Base-by-base conservation (phyloP, 1,140 invertebrate species). In the Harlomillsia oculata region DNA sequence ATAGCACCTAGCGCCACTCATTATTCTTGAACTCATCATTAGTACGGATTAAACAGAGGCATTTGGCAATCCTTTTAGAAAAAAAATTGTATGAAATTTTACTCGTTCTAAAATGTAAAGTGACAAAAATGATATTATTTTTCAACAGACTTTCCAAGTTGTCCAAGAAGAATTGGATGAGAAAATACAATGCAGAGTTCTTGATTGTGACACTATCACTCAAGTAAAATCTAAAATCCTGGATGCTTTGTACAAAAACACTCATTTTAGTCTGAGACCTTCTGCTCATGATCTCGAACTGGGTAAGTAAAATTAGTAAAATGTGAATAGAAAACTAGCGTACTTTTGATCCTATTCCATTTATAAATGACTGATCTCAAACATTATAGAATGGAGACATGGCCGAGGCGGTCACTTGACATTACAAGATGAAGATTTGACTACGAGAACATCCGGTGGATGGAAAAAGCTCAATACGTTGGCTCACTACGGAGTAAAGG, bases 181-280 rank as follows among this genome's bases (percentile, higher is more conserved):
- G 67, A 92, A 97, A 73, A 84, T 96, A 53, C 86, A 91, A 67
- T 95, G 92, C 71, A 92, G 90, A 75, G 91, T 97, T 0, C 78
- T 98, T 50, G 93, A 97, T 75, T 98, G 94, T 79, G 96, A 99
- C 78, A 97, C 92, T 25, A 95, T 99, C 71, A 90, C 85, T 56
- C 96, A 99, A 76, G 93, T 98, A 0, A 99, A 99, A 72, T 83
- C 86, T 1, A 99, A 99, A 77, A 94, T 98, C 56, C 77, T 99
- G 30, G 95, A 99, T 75, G 84, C 90, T n/a, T 77, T 99, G 13
- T 96, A 93, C 73, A 93, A 93, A 72, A 93, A 94, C 72, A 92
- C 88, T 20, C 89, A 91, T n/a, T 94, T 90, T 71, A 93, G 89
- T 16, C 73, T 90, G 69, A 77, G 91, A 59, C 89, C 90, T n/a